Evolutionary conservation across 64 coral and sea anemone species (phyloP).

Genomic region (Porites australiensis): DNA sequence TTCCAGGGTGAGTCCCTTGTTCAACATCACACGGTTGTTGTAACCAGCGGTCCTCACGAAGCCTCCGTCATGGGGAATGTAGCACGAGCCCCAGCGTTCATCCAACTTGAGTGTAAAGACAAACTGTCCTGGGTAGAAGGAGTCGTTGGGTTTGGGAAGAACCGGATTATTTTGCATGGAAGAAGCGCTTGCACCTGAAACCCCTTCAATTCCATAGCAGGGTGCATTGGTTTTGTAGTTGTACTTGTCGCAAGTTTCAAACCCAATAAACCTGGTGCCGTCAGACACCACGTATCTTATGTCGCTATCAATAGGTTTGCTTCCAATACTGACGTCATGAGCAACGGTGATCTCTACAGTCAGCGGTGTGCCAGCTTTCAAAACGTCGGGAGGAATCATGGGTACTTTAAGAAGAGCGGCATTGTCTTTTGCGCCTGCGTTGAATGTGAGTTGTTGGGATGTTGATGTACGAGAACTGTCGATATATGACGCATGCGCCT

Average conservation of each 20-base stretch:
- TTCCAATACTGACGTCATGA: neutral
- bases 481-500: neutral
- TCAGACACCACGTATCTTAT: neutral
- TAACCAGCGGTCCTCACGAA: conserved; percentile 2
- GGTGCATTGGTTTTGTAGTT: neutral
- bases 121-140: conserved; percentile 27
- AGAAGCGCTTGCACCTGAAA: neutral
- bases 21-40: neutral
- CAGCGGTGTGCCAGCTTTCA: neutral
- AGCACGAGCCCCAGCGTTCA: conserved; percentile 17
- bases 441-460: neutral
- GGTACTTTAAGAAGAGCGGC: neutral
- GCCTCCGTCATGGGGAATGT: conserved; percentile 10
- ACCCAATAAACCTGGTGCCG: neutral
- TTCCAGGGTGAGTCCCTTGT: neutral
- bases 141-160: neutral
- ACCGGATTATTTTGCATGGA: neutral
- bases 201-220: neutral
- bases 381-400: neutral
- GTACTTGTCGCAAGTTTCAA: neutral
- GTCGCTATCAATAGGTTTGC: neutral
- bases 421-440: neutral
- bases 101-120: neutral
- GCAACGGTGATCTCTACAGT: neutral
- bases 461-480: neutral